A percentile compares a stretch with the other conserved stretches of the same genome.
Evolutionary conservation across 2,797 vertebrate genomes (phyloP).

Genomic region (Hypotaenidia philippensis): DNA sequence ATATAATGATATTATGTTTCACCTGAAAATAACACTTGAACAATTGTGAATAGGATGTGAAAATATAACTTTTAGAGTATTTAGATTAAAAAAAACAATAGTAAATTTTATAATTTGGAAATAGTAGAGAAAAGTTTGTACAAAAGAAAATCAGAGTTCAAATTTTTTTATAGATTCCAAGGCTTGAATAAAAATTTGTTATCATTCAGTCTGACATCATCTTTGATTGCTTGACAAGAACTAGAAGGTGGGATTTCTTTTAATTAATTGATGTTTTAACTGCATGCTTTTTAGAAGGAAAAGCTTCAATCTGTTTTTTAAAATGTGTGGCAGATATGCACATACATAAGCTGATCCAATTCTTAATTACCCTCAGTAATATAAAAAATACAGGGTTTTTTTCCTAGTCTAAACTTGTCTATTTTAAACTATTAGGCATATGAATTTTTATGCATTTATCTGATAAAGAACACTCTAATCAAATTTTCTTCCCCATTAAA

Average conservation of each 20-base stretch:
- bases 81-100: background rate
- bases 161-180: background rate
- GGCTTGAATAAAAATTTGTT: background rate
- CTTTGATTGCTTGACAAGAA: background rate
- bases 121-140: background rate
- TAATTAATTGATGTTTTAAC: constrained; percentile 22
- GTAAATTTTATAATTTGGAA: background rate
- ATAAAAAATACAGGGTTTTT: background rate
- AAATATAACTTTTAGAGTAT: background rate
- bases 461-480: background rate
- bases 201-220: background rate
- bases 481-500: background rate
- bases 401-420: background rate
- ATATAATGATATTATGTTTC: background rate
- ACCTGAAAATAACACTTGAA: background rate
- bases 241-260: background rate
- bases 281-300: constrained; percentile 1
- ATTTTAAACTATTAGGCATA: background rate
- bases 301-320: constrained; percentile 27
- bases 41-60: background rate
- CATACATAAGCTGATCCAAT: background rate
- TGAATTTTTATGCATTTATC: background rate
- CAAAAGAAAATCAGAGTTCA: background rate
- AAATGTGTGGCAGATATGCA: constrained; percentile 10
- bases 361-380: constrained; percentile 3